These are phyloP conservation scores for Drosophila lacteicornis DNA, from an alignment of 1,140 invertebrate genomes.

Conservation along the genomic window DNA sequence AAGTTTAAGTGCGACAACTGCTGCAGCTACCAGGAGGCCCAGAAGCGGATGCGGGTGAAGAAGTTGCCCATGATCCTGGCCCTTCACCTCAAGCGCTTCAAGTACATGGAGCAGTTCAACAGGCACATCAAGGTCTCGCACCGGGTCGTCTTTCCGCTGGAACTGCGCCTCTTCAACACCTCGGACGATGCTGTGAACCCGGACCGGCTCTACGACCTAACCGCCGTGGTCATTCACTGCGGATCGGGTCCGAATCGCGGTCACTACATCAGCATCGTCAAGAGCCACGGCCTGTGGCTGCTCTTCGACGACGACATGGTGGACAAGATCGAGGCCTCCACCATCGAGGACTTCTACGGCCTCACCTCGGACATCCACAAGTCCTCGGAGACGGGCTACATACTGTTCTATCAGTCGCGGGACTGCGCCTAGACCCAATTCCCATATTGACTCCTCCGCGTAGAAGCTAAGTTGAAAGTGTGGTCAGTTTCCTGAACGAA, in stretches of 20 bases:
- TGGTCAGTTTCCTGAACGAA: slow-evolving; percentile 12
- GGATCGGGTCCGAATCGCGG: slow-evolving; percentile 99
- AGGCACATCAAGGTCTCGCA: slow-evolving; percentile 99
- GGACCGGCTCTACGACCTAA: slow-evolving; percentile 98
- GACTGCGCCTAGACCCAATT: slow-evolving; percentile 86
- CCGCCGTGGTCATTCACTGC: slow-evolving; percentile 99
- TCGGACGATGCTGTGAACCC: slow-evolving; percentile 99
- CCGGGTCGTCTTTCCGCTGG: slow-evolving; percentile 98
- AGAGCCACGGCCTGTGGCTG: slow-evolving; percentile 99
- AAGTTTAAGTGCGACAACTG: slow-evolving; percentile 99
- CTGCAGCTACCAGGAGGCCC: slow-evolving; percentile 99
- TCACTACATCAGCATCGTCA: slow-evolving; percentile 99
- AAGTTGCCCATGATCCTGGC: slow-evolving; percentile 99
- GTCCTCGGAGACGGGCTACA: slow-evolving; percentile 99
- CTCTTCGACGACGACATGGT: slow-evolving; percentile 99
- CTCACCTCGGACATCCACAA: slow-evolving; percentile 99
- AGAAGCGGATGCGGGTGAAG: slow-evolving; percentile 99
- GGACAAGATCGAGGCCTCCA: slow-evolving; percentile 99
- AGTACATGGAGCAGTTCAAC: slow-evolving; percentile 99
- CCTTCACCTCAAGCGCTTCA: slow-evolving; percentile 99
- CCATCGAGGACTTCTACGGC: slow-evolving; percentile 99
- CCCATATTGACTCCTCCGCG: neutral
- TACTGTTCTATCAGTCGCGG: slow-evolving; percentile 99
- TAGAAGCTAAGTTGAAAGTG: slow-evolving; percentile 16
- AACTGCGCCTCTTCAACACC: slow-evolving; percentile 99